A percentile compares a stretch with the other conserved stretches of the same genome.
phyloP scores from a whole-genome alignment of 2,888 invertebrate species.

The Gandaritis pyraliata region DNA sequence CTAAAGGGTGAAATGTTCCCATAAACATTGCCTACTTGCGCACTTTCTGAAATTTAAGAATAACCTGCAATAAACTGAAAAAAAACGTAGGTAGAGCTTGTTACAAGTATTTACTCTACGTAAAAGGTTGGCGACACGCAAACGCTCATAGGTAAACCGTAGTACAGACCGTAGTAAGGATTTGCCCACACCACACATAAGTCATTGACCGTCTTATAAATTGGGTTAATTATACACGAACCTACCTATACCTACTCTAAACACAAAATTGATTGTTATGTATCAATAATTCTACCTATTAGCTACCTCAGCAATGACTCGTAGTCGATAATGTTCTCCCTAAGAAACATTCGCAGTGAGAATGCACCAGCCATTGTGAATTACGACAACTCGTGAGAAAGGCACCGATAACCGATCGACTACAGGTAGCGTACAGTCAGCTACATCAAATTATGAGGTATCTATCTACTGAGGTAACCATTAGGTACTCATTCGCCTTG shows the following conservation, averaged over 20 bases:
- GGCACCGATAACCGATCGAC: constrained; percentile 30
- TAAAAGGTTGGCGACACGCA: constrained; percentile 46
- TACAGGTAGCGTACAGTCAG: constrained; percentile 11
- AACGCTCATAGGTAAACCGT: constrained; percentile 9
- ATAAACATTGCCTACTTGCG: too few relatives aligned
- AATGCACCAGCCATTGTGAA: constrained; percentile 25
- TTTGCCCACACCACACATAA: background rate
- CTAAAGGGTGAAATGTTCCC: too few relatives aligned
- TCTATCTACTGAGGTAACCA: background rate
- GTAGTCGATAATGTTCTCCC: background rate
- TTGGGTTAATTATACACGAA: too few relatives aligned
- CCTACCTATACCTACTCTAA: background rate
- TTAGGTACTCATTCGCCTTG: background rate
- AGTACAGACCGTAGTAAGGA: background rate
- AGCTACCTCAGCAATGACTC: background rate
- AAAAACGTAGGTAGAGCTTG: too few relatives aligned
- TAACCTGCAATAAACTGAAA: too few relatives aligned
- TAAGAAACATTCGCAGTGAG: constrained; percentile 19
- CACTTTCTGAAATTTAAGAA: too few relatives aligned
- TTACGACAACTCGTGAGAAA: constrained; percentile 38
- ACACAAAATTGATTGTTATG: too few relatives aligned
- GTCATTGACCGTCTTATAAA: too few relatives aligned
- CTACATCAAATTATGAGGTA: background rate
- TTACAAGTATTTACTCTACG: too few relatives aligned
- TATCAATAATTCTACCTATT: background rate